These are phyloP conservation scores for Apis dorsata DNA, from an alignment of 1,140 invertebrate species.

Conservation along the genomic window DNA sequence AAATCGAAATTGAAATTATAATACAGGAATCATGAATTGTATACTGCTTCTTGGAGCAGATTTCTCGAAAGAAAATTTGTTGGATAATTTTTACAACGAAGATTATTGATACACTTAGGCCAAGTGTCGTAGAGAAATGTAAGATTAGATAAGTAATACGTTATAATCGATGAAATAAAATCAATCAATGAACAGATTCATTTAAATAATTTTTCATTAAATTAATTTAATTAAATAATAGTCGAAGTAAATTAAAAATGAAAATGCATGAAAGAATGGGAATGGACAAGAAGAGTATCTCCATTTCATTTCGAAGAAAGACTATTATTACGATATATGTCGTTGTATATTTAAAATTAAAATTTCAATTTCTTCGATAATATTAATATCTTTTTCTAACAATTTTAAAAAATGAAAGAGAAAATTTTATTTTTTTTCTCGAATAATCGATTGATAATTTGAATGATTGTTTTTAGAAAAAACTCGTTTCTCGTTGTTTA, in stretches of 20 bases:
- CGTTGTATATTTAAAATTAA: not conserved
- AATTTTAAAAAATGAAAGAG: too few relatives aligned
- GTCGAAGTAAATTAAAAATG: not conserved
- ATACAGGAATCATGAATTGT: not conserved
- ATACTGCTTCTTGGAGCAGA: not conserved
- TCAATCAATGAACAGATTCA: not conserved
- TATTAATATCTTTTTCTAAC: too few relatives aligned
- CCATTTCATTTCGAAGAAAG: not conserved
- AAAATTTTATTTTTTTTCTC: not conserved
- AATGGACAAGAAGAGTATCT: conserved; percentile 3
- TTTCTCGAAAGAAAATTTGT: not conserved
- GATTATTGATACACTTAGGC: conserved; percentile 9
- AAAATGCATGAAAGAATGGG: not conserved
- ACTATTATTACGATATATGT: too few relatives aligned
- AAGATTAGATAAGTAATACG: not conserved
- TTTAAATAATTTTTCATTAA: not conserved
- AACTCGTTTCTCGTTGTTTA: too few relatives aligned
- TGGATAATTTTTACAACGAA: not conserved
- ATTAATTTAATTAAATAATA: not conserved
- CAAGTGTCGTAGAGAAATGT: not conserved
- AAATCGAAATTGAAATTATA: not conserved
- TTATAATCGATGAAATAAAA: not conserved
- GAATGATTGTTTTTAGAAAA: too few relatives aligned
- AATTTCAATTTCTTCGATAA: too few relatives aligned
- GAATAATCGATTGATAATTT: too few relatives aligned